A percentile compares a stretch with the other conserved stretches of the same genome.
Conservation (phyloP, 2,888 invertebrate genomes). For the Erebia epiphron region DNA sequence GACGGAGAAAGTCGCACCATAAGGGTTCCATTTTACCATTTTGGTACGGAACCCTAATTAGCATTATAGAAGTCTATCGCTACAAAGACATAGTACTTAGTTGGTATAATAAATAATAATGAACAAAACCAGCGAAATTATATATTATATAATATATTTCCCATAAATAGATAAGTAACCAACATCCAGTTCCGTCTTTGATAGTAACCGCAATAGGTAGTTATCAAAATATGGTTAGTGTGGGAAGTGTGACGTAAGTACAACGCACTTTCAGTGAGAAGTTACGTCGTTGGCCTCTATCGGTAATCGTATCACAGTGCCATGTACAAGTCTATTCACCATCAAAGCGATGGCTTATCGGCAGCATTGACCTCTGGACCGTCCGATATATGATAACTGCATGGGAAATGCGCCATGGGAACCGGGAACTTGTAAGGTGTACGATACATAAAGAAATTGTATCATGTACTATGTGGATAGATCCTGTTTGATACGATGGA, state of each 20-base stretch:
- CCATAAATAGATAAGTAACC: background rate
- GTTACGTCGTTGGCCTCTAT: slow-evolving; percentile 22
- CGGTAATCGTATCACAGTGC: slow-evolving; percentile 22
- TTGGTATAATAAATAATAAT: background rate
- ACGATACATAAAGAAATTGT: slow-evolving; percentile 18
- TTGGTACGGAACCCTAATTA: too few relatives aligned
- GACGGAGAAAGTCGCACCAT: too few relatives aligned
- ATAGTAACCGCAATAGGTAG: slow-evolving; percentile 13
- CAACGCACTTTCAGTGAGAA: slow-evolving; percentile 20
- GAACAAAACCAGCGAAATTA: background rate
- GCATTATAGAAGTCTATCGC: background rate
- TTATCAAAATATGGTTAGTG: slow-evolving; percentile 1
- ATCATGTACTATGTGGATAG: background rate
- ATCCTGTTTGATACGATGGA: background rate
- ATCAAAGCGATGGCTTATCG: slow-evolving; percentile 58
- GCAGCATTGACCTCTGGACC: slow-evolving; percentile 63
- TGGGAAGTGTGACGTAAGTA: slow-evolving; percentile 25
- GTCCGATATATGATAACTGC: slow-evolving; percentile 60
- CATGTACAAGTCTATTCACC: slow-evolving; percentile 36
- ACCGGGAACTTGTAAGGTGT: slow-evolving; percentile 55
- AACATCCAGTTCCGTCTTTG: slow-evolving; percentile 3
- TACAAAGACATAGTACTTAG: background rate
- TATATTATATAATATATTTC: too few relatives aligned
- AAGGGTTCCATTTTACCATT: too few relatives aligned
- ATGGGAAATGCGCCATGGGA: slow-evolving; percentile 71